Evolutionary conservation across 1,140 invertebrate genomes (phyloP), one percentile per base, ranked within the genome.

Genomic region (Globodera rostochiensis): DNA sequence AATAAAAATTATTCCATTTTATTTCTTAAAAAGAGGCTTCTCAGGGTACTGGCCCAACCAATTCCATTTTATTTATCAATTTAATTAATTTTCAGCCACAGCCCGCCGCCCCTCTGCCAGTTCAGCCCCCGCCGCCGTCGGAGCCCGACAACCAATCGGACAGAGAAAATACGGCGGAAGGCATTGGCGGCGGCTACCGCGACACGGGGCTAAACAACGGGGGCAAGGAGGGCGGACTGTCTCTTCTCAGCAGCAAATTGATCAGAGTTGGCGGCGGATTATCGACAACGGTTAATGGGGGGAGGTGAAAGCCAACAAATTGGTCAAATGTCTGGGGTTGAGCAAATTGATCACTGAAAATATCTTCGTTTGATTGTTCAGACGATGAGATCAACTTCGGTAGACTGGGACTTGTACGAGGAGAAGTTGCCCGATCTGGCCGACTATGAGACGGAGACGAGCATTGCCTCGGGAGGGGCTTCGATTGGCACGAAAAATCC

Each of bases 391-490:
- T 21, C 82, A 4, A 15, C 57, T 1, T n/a, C 53, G 69, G 36
- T 76, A 25, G 50, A 76, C 49, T 64, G 47, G 19, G 81, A 82
- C 50, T 66, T 82, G 19, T 82, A 82, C 60, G 81, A 80, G n/a
- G 81, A 82, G 47, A 69, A 82, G 21, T 25, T 81, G 5, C 80
- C 79, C 9, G 80, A 82, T 21, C 73, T 82, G 9, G 80, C 25
- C 60, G 81, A 82, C 36, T 82, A 82, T 82, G 80, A 81, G n/a
- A 73, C 49, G 13, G 74, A 45, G 53, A 46, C 57, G 21, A 66
- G 25, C 15, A 15, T 50, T 13, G 66, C 46, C 25, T 60, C 49
- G 74, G 25, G 21, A 4, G 46, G 70, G 47, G 67, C 8, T 4
- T 25, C 57, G 6, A n/a, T 45, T 19, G 66, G 64, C 25, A 75